Percentiles rank a stretch among this genome's conserved stretches.
Evolutionary conservation across 1,140 invertebrate species (phyloP).

Genomic region (Hylaeus anthracinus): DNA sequence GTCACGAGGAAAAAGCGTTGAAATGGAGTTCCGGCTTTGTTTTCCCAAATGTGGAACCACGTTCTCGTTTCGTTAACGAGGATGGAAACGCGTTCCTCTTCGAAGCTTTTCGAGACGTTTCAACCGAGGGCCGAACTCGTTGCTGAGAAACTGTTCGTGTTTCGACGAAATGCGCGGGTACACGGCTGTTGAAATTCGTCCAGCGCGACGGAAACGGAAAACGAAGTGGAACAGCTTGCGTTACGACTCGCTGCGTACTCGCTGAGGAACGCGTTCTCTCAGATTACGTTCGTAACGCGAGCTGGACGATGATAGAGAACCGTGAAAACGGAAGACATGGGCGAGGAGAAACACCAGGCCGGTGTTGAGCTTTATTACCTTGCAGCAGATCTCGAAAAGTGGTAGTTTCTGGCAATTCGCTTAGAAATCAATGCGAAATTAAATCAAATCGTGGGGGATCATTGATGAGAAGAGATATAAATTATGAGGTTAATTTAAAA

Average conservation of each 20-base stretch:
- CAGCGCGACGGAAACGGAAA: neutral
- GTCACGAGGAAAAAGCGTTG: too few relatives aligned
- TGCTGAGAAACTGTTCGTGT: neutral
- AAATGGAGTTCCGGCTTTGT: neutral
- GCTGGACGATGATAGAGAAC: neutral
- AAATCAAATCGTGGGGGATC: too few relatives aligned
- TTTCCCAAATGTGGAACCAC: neutral
- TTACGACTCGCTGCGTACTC: neutral
- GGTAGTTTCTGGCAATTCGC: too few relatives aligned
- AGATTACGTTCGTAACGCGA: constrained; percentile 55
- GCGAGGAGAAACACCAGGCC: neutral
- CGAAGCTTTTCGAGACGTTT: neutral
- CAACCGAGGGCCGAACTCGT: neutral
- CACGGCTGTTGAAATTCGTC: neutral
- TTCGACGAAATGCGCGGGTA: neutral
- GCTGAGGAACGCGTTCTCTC: constrained; percentile 17
- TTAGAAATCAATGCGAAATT: too few relatives aligned
- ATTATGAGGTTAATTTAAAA: too few relatives aligned
- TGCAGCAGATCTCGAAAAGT: too few relatives aligned
- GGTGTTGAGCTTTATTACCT: neutral
- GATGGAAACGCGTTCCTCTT: neutral
- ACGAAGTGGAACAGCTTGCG: constrained; percentile 23
- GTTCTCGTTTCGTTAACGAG: neutral
- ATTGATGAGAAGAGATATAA: too few relatives aligned
- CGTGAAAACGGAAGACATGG: constrained; percentile 41